These are phyloP conservation scores for Drosophila meridiana DNA, from an alignment of 2,888 invertebrate genomes.

Conservation along the genomic window DNA sequence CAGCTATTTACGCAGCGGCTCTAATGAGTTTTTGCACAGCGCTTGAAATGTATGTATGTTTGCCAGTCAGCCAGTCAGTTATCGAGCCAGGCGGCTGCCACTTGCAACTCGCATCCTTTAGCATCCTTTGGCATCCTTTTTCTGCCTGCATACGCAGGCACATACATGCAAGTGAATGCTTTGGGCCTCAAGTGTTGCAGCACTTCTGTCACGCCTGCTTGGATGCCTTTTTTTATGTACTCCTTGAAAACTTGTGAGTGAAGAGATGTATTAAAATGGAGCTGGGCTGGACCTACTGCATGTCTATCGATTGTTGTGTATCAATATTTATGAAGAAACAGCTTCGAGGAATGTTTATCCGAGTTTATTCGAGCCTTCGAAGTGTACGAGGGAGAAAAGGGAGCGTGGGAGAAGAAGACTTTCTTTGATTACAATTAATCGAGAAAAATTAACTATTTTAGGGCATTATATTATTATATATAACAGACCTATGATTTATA, in stretches of 20 bases:
- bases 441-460: too few relatives aligned
- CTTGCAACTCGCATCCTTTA: conserved; percentile 26
- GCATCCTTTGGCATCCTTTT: conserved; percentile 18
- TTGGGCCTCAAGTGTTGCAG: conserved; percentile 51
- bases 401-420: not conserved
- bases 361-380: too few relatives aligned
- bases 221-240: conserved; percentile 24
- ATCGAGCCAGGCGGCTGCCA: conserved; percentile 10
- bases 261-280: not conserved
- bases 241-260: not conserved
- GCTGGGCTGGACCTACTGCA: not conserved
- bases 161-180: conserved; percentile 63
- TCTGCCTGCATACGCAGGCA: conserved; percentile 13
- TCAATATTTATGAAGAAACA: not conserved
- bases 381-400: too few relatives aligned
- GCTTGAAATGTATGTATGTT: conserved; percentile 67
- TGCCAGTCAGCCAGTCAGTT: conserved; percentile 13
- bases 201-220: conserved; percentile 51
- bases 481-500: too few relatives aligned
- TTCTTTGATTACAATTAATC: too few relatives aligned
- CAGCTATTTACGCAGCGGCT: conserved; percentile 62
- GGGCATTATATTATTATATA: too few relatives aligned
- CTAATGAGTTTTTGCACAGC: conserved; percentile 73
- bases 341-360: not conserved
- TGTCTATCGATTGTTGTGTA: not conserved